Percentiles rank a stretch among this genome's conserved stretches.
Evolutionary conservation across 2,797 vertebrate species (phyloP).

Genomic region (Phylloscopus collybita): DNA sequence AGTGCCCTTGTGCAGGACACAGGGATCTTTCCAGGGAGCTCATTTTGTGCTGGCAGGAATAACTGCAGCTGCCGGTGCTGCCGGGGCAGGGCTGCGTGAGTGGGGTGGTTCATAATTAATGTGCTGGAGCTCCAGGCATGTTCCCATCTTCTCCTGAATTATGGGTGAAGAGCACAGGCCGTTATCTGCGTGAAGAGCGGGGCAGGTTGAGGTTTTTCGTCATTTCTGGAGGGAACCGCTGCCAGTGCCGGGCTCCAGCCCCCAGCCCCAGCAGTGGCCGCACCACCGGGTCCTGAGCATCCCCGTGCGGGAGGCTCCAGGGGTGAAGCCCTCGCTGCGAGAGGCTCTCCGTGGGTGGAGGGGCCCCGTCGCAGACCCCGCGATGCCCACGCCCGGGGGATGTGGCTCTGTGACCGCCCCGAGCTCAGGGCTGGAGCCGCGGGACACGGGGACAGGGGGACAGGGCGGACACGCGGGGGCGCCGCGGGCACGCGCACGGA

Average conservation of each 20-base stretch:
- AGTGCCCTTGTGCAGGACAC: not conserved
- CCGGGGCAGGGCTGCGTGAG: not conserved
- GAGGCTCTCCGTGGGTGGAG: too few relatives aligned
- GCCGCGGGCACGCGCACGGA: not conserved
- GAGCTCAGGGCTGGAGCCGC: not conserved
- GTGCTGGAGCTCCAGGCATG: not conserved
- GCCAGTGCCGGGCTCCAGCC: not conserved
- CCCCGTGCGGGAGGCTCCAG: rapidly evolving
- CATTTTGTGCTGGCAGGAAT: not conserved
- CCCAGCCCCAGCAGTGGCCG: not conserved
- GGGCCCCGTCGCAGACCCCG: rapidly evolving
- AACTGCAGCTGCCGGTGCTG: not conserved
- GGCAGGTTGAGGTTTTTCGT: not conserved
- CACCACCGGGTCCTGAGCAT: not conserved
- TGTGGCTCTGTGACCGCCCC: too few relatives aligned
- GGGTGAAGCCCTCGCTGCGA: rapidly evolving
- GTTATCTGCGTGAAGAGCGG: rapidly evolving
- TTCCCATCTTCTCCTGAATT: not conserved
- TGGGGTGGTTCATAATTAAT: not conserved
- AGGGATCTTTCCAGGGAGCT: not conserved
- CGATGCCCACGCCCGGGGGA: rapidly evolving
- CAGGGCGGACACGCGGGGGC: not conserved
- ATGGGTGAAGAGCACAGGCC: not conserved
- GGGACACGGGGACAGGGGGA: not conserved
- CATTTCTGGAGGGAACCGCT: not conserved